These are phyloP conservation scores for Steinernema hermaphroditum DNA, from an alignment of 2,888 invertebrate species.

Conservation along the genomic window DNA sequence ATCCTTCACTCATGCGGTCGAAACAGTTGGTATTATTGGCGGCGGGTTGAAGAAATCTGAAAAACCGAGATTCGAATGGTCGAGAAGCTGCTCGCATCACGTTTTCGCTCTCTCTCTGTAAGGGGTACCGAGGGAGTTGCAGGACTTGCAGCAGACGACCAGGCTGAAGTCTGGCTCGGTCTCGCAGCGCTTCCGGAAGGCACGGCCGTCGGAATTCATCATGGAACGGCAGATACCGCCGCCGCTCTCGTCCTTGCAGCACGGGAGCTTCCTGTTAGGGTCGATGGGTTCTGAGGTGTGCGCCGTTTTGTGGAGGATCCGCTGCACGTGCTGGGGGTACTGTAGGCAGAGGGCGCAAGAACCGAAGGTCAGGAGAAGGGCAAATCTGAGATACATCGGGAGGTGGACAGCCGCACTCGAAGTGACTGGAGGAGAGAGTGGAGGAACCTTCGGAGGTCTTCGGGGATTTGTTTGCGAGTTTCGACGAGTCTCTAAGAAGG, in stretches of 20 bases:
- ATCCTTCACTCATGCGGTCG: conserved; percentile 48
- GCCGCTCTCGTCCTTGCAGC: conserved; percentile 52
- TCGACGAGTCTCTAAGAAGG: neutral
- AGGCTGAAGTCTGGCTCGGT: conserved; percentile 51
- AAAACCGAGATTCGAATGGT: conserved; percentile 26
- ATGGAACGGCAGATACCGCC: conserved; percentile 51
- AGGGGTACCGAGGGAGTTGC: conserved; percentile 46
- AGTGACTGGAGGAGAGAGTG: neutral
- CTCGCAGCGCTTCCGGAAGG: conserved; percentile 46
- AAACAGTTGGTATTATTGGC: conserved; percentile 50
- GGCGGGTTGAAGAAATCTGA: conserved; percentile 44
- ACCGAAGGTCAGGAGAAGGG: neutral
- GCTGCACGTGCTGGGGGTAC: conserved; percentile 4
- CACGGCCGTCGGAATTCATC: conserved; percentile 42
- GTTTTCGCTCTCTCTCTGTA: conserved; percentile 47
- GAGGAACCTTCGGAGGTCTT: neutral
- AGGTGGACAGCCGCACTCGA: neutral
- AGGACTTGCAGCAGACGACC: conserved; percentile 52
- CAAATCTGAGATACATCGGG: too few relatives aligned
- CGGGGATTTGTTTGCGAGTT: neutral
- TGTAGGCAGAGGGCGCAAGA: neutral
- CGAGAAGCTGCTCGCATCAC: conserved; percentile 32
- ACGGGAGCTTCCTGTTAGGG: conserved; percentile 45
- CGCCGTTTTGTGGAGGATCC: neutral
- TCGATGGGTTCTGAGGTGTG: conserved; percentile 27